A percentile compares a stretch with the other conserved stretches of the same genome.
phyloP scores from a whole-genome alignment of 2,113 vertebrate genomes.

The Macquaria australasica region DNA sequence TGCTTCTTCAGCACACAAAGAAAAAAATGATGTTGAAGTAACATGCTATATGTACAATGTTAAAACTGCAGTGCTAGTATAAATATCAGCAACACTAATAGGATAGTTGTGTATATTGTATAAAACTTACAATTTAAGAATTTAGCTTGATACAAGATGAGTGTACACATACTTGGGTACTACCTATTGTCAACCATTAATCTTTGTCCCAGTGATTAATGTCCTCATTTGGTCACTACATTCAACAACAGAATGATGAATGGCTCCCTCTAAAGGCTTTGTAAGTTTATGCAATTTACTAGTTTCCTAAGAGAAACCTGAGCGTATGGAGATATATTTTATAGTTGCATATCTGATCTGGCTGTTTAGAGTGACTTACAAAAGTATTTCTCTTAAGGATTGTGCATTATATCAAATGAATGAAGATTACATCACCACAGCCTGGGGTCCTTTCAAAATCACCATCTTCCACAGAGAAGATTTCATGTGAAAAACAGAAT shows the following conservation, averaged over 20 bases:
- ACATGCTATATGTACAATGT: not conserved
- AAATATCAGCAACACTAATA: not conserved
- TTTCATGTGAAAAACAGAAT: constrained; percentile 1
- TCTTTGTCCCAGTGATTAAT: constrained; percentile 36
- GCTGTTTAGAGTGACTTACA: constrained; percentile 21
- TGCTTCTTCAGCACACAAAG: not conserved
- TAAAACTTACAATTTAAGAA: not conserved
- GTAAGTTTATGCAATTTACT: constrained; percentile 2
- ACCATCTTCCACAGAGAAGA: not conserved
- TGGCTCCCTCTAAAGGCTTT: constrained; percentile 57
- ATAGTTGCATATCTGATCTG: constrained; percentile 15
- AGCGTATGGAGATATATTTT: not conserved
- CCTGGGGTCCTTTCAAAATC: not conserved
- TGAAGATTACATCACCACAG: not conserved
- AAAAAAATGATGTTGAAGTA: not conserved
- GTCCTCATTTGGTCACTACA: constrained; percentile 22
- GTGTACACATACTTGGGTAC: not conserved
- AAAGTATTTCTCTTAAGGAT: constrained; percentile 4
- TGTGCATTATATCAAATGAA: constrained; percentile 20
- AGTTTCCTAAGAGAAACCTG: not conserved
- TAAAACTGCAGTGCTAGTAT: not conserved
- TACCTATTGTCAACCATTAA: not conserved
- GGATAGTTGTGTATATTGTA: not conserved
- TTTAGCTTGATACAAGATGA: not conserved
- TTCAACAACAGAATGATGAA: constrained; percentile 26